Evolutionary conservation across 2,888 invertebrate species (phyloP).

Genomic region (Lottia scabra): DNA sequence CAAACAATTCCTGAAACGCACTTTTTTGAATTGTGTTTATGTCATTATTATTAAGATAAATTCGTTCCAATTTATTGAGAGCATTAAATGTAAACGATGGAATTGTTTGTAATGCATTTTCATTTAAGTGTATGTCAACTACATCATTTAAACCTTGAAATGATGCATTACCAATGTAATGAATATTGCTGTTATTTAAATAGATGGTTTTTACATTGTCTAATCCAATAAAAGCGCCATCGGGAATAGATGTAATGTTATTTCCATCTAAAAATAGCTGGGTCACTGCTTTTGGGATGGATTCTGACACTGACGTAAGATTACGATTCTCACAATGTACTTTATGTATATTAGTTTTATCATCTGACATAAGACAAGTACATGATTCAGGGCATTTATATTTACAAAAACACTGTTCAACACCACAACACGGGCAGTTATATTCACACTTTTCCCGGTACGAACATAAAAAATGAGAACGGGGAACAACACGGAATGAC

Average conservation of each 20-base stretch:
- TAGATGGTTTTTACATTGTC: conserved; percentile 19
- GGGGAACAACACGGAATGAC: conserved; percentile 22
- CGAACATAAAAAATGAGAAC: conserved; percentile 42
- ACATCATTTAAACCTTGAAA: conserved; percentile 47
- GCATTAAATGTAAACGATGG: conserved; percentile 35
- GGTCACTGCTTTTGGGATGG: conserved; percentile 41
- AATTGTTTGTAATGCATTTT: conserved; percentile 38
- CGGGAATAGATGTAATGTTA: conserved; percentile 27
- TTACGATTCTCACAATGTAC: conserved; percentile 37
- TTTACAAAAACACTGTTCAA: conserved; percentile 46
- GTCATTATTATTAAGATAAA: conserved; percentile 37
- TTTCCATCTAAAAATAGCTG: conserved; percentile 46
- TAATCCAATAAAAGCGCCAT: conserved; percentile 9
- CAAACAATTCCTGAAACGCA: conserved; percentile 29
- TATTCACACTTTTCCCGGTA: conserved; percentile 42
- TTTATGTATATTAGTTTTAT: conserved; percentile 20
- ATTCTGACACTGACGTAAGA: conserved; percentile 31
- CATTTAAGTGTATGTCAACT: conserved; percentile 34
- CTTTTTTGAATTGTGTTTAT: conserved; percentile 34
- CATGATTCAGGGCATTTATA: conserved; percentile 46
- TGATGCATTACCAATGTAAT: conserved; percentile 37
- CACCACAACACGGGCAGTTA: conserved; percentile 49
- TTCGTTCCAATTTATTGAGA: conserved; percentile 29
- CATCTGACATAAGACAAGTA: conserved; percentile 36
- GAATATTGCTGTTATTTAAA: conserved; percentile 41